Conservation (phyloP, 2,797 vertebrate genomes). For the Alosa sapidissima region DNA sequence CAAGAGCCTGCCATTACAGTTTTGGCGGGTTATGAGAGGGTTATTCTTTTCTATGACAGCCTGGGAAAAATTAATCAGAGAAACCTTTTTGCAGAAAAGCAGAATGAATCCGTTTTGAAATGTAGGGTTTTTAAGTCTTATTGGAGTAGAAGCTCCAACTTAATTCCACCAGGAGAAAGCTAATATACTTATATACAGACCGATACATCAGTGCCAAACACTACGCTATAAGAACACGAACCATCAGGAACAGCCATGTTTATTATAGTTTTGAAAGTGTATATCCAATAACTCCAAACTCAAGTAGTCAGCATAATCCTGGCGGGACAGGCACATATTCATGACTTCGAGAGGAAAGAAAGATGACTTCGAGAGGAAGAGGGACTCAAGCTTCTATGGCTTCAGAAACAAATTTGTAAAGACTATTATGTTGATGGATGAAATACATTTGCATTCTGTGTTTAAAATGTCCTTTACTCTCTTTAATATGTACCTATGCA, state of each 20-base stretch:
- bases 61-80: neutral
- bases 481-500: neutral
- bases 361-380: too few relatives aligned
- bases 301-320: neutral
- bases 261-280: neutral
- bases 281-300: neutral
- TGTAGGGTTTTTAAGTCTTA: neutral
- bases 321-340: neutral
- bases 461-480: neutral
- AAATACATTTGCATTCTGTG: neutral
- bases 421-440: neutral
- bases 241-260: neutral
- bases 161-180: neutral
- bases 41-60: neutral
- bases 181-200: neutral
- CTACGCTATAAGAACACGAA: neutral
- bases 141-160: neutral
- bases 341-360: neutral
- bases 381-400: too few relatives aligned
- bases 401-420: too few relatives aligned
- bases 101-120: neutral
- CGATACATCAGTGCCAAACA: neutral
- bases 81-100: neutral
- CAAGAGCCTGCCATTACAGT: neutral
- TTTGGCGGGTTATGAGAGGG: neutral